Conservation (phyloP, 2,888 invertebrate genomes). For the Drosophila sordidapex region DNA sequence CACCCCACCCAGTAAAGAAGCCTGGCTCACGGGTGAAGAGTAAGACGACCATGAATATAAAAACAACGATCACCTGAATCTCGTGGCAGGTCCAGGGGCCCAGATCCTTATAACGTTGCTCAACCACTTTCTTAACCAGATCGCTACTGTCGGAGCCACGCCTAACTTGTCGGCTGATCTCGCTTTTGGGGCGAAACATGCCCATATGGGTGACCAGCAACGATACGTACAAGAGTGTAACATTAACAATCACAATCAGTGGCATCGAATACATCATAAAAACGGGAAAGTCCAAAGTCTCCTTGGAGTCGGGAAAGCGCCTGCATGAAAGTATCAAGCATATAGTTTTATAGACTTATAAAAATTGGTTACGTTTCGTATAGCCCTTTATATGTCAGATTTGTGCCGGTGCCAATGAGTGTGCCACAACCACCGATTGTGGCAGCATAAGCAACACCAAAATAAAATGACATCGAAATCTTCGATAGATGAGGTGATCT, state of each 20-base stretch:
- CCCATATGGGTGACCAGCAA: slow-evolving; percentile 79
- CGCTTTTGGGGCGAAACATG: slow-evolving; percentile 69
- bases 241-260: slow-evolving; percentile 51
- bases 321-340: slow-evolving; percentile 39
- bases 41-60: slow-evolving; percentile 90
- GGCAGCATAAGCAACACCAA: slow-evolving; percentile 91
- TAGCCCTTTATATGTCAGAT: slow-evolving; percentile 91
- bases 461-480: slow-evolving; percentile 90
- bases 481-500: slow-evolving; percentile 86
- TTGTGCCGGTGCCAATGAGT: slow-evolving; percentile 91
- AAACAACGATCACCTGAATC: slow-evolving; percentile 88
- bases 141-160: slow-evolving; percentile 86
- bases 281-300: slow-evolving; percentile 67
- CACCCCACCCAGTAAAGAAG: slow-evolving; percentile 93
- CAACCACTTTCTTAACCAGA: slow-evolving; percentile 86
- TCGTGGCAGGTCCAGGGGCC: slow-evolving; percentile 93
- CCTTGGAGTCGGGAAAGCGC: slow-evolving; percentile 70
- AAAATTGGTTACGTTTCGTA: slow-evolving; percentile 87
- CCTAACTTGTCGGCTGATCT: slow-evolving; percentile 42
- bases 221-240: slow-evolving; percentile 46
- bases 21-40: slow-evolving; percentile 95
- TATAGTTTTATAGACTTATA: not conserved
- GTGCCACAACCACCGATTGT: slow-evolving; percentile 91
- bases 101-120: slow-evolving; percentile 86
- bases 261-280: slow-evolving; percentile 73